These are phyloP conservation scores for Stenoptilia bipunctidactyla DNA, from an alignment of 2,888 invertebrate species.

Conservation along the genomic window DNA sequence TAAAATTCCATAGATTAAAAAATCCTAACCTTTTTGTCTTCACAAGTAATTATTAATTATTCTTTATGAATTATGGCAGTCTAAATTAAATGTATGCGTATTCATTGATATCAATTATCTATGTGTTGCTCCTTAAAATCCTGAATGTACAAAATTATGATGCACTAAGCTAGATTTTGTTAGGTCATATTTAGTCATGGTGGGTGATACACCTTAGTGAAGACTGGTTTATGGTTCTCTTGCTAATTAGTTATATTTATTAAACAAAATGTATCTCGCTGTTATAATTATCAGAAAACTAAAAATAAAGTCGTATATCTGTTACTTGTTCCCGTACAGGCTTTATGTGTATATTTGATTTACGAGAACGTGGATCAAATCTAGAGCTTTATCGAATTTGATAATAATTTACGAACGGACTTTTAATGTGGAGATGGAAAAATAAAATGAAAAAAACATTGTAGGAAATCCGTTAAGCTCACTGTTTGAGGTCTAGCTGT, in stretches of 20 bases:
- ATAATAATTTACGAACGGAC: conserved; percentile 66
- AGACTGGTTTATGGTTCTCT: conserved; percentile 31
- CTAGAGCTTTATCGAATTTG: conserved; percentile 71
- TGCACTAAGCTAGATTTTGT: conserved; percentile 37
- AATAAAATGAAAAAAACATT: conserved; percentile 28
- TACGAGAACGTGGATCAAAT: conserved; percentile 66
- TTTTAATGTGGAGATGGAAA: conserved; percentile 36
- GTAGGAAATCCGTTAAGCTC: conserved; percentile 33
- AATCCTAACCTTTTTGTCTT: no score
- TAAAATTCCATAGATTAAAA: no score
- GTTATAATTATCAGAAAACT: no score
- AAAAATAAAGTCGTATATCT: neutral
- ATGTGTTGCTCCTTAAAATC: conserved; percentile 42
- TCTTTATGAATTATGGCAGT: no score
- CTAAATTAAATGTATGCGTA: no score
- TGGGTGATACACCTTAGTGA: conserved; percentile 31
- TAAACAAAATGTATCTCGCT: no score
- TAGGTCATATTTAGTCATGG: conserved; percentile 30
- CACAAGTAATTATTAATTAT: no score
- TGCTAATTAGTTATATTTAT: conserved; percentile 9
- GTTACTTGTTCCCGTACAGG: neutral
- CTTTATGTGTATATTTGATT: conserved; percentile 18
- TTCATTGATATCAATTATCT: no score
- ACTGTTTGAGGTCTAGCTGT: conserved; percentile 47
- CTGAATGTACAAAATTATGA: conserved; percentile 62